A percentile compares a stretch with the other conserved stretches of the same genome.
These are phyloP conservation scores for Oscheius sp. DNA, from an alignment of 1,140 invertebrate species.

Conservation along the genomic window DNA sequence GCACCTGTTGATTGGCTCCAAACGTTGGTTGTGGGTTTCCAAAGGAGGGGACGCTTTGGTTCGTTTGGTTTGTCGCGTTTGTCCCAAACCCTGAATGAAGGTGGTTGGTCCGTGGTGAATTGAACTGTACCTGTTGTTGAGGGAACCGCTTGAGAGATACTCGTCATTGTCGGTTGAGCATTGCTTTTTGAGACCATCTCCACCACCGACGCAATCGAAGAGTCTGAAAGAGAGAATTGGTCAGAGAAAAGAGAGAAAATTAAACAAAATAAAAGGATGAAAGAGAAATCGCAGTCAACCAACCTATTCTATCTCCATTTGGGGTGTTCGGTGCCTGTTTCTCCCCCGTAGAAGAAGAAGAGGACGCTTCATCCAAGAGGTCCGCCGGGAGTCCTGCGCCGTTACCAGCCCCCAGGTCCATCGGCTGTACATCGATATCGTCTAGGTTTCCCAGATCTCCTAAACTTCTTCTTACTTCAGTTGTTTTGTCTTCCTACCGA, in stretches of 20 bases:
- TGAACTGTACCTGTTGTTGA: not conserved
- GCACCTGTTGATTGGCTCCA: not conserved
- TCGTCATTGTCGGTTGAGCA: not conserved
- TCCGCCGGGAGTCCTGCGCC: not conserved
- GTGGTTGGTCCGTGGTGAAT: too few relatives aligned
- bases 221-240: constrained; percentile 4
- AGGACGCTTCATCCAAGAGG: not conserved
- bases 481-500: too few relatives aligned
- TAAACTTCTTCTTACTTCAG: not conserved
- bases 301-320: not conserved
- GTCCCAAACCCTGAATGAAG: too few relatives aligned
- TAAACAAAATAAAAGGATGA: too few relatives aligned
- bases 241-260: too few relatives aligned
- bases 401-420: not conserved
- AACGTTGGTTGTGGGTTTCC: not conserved
- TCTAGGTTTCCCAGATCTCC: constrained; percentile 11
- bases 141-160: not conserved
- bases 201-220: not conserved
- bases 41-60: not conserved
- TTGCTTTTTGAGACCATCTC: constrained; percentile 5
- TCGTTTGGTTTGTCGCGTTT: too few relatives aligned
- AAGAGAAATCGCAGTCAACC: not conserved
- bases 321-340: not conserved
- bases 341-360: not conserved
- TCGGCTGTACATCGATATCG: constrained; percentile 17